phyloP scores from a whole-genome alignment of 2,888 invertebrate genomes.

The Drosophila mercatorum region DNA sequence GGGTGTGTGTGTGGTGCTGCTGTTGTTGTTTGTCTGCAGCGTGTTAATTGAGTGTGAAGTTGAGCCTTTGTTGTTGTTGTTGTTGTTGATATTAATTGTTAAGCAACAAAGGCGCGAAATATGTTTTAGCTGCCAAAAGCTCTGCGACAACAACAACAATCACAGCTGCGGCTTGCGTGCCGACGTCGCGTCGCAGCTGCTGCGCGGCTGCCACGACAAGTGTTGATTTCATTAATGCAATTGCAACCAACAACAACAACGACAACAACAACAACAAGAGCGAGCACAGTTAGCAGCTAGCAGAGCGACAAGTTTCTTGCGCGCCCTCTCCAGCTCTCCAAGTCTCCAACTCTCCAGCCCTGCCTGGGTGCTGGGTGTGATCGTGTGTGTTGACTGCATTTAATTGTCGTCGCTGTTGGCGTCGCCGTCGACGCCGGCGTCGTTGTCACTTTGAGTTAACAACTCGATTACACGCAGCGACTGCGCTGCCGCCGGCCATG shows the following conservation, averaged over 20 bases:
- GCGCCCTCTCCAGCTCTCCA: slow-evolving; percentile 1
- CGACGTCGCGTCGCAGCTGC: slow-evolving; percentile 45
- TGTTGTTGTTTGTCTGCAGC: slow-evolving; percentile 62
- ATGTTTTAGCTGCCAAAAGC: slow-evolving; percentile 69
- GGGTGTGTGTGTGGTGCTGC: slow-evolving; percentile 11
- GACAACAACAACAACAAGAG: slow-evolving; percentile 33
- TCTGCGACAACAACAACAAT: slow-evolving; percentile 29
- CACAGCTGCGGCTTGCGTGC: slow-evolving; percentile 63
- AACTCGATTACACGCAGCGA: slow-evolving; percentile 80
- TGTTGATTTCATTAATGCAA: slow-evolving; percentile 77
- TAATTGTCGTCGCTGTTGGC: slow-evolving; percentile 61
- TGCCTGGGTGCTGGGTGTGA: slow-evolving; percentile 37
- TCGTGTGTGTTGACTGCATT: slow-evolving; percentile 77
- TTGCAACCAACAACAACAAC: slow-evolving; percentile 50
- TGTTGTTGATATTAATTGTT: slow-evolving; percentile 74
- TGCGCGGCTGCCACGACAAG: slow-evolving; percentile 48
- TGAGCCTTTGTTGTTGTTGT: slow-evolving; percentile 62
- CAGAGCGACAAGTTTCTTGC: slow-evolving; percentile 46
- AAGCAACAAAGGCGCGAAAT: slow-evolving; percentile 78
- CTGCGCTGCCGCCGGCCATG: slow-evolving; percentile 74
- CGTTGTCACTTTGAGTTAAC: slow-evolving; percentile 79
- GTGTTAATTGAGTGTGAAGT: slow-evolving; percentile 80
- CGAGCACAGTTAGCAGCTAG: slow-evolving; percentile 45
- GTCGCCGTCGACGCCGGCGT: slow-evolving; percentile 18
- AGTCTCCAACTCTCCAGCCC: background rate